These are phyloP conservation scores for Coturnix japonica DNA, from an alignment of 2,113 vertebrate genomes.

Conservation along the genomic window DNA sequence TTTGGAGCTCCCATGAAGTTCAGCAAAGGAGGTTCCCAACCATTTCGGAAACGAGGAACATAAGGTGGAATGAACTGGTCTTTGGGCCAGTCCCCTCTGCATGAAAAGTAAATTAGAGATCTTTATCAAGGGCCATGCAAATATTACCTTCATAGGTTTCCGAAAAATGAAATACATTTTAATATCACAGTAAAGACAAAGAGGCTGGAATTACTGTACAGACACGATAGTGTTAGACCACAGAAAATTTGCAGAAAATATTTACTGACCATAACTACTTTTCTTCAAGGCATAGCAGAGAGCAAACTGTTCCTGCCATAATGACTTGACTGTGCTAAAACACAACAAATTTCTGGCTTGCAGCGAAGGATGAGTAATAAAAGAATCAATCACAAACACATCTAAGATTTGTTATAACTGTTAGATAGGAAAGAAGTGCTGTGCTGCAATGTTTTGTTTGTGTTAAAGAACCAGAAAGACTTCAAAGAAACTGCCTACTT, in stretches of 20 bases:
- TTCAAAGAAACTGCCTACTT: background rate
- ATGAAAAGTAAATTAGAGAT: background rate
- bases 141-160: background rate
- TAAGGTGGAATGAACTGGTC: conserved; percentile 91
- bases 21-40: conserved; percentile 91
- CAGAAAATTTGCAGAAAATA: background rate
- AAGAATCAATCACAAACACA: background rate
- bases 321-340: background rate
- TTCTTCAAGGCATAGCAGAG: background rate
- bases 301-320: background rate
- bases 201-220: background rate
- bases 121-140: background rate
- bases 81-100: conserved; percentile 92
- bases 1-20: conserved; percentile 68
- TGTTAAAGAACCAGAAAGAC: background rate
- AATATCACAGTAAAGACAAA: background rate
- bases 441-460: background rate
- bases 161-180: background rate
- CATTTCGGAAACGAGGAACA: conserved; percentile 86
- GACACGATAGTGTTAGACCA: background rate
- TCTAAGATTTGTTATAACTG: background rate
- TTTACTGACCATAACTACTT: background rate
- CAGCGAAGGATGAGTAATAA: background rate
- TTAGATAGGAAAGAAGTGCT: background rate
- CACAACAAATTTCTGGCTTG: background rate